These are phyloP conservation scores for Wiebesia pumilae DNA, from an alignment of 1,140 invertebrate genomes.

Conservation along the genomic window DNA sequence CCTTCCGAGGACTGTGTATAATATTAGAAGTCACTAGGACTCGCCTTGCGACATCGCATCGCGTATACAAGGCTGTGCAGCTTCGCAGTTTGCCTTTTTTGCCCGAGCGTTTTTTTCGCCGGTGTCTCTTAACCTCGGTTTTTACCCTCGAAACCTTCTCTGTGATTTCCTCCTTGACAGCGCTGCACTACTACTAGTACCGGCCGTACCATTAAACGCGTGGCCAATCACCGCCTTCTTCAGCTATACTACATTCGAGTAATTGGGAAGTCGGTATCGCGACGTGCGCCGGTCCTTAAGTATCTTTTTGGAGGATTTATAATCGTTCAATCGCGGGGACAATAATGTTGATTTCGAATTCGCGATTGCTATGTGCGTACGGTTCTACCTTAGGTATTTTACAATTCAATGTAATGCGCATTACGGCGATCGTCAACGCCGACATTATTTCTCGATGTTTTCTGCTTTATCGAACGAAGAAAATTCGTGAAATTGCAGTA, in stretches of 20 bases:
- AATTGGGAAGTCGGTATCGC: slow-evolving; percentile 29
- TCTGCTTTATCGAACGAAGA: no score
- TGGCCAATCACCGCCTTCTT: slow-evolving; percentile 21
- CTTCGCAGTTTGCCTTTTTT: not conserved
- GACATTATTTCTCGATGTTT: no score
- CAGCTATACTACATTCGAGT: not conserved
- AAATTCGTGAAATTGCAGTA: no score
- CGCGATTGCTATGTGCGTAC: not conserved
- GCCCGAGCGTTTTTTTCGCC: not conserved
- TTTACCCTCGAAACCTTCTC: not conserved
- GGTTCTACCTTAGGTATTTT: not conserved
- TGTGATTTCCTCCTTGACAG: not conserved
- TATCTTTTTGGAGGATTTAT: no score
- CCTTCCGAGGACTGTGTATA: slow-evolving; percentile 19
- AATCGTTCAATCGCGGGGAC: not conserved
- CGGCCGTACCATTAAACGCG: slow-evolving; percentile 8
- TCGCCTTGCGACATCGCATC: slow-evolving; percentile 21
- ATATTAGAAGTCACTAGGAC: slow-evolving; percentile 31
- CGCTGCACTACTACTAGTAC: not conserved
- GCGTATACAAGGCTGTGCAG: not conserved
- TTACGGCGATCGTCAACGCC: no score
- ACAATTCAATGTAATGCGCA: not conserved
- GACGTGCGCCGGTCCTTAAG: not conserved
- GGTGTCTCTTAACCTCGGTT: not conserved
- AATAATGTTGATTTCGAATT: not conserved